phyloP scores from a whole-genome alignment of 2,797 vertebrate species.

The Phoebastria nigripes region DNA sequence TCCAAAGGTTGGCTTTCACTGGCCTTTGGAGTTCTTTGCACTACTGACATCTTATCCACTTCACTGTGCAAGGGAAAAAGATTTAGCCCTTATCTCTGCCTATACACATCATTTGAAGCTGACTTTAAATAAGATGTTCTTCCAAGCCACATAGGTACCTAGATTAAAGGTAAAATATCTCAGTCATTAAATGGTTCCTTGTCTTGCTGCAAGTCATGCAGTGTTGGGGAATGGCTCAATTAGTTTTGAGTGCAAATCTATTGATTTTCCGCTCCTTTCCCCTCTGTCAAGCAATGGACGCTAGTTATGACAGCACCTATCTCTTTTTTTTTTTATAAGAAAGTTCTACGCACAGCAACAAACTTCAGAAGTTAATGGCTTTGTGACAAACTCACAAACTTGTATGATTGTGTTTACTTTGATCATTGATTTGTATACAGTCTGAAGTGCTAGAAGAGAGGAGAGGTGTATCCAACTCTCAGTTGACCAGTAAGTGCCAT shows the following conservation, averaged over 20 bases:
- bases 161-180: background rate
- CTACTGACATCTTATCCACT: background rate
- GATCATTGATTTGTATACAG: background rate
- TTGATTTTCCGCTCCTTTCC: background rate
- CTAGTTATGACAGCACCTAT: background rate
- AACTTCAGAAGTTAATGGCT: background rate
- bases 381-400: background rate
- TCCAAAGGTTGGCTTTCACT: background rate
- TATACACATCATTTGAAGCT: background rate
- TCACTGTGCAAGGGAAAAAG: background rate
- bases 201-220: background rate
- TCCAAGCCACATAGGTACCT: background rate
- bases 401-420: background rate
- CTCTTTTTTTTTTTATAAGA: background rate
- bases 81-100: background rate
- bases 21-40: background rate
- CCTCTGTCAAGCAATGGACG: background rate
- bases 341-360: background rate
- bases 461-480: background rate
- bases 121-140: background rate
- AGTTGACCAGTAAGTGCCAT: background rate
- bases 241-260: background rate
- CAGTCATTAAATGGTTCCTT: background rate
- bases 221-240: background rate
- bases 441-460: background rate